Conservation (phyloP, 2,797 vertebrate genomes). For the Brachyrhaphis roseni region DNA sequence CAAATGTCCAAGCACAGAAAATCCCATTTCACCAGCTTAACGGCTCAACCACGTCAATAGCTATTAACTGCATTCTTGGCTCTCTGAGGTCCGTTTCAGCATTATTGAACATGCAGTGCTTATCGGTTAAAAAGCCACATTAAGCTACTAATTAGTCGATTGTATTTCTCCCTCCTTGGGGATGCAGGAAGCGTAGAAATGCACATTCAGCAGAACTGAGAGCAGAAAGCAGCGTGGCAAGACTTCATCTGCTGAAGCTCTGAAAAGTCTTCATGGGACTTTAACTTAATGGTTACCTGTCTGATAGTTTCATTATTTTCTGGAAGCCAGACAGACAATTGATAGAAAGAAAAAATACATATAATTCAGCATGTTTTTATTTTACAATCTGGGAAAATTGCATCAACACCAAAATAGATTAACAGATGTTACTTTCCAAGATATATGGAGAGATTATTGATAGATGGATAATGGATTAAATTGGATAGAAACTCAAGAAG, state of each 20-base stretch:
- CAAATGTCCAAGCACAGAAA: constrained; percentile 2
- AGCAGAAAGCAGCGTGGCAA: constrained; percentile 22
- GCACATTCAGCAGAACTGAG: constrained; percentile 30
- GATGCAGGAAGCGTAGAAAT: constrained; percentile 25
- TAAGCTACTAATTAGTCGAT: constrained; percentile 59
- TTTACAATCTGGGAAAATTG: too few species aligned
- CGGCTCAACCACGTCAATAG: constrained; percentile 20
- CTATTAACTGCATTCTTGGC: constrained; percentile 17
- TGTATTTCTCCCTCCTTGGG: constrained; percentile 42
- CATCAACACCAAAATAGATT: too few species aligned
- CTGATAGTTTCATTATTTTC: neutral
- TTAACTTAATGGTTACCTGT: neutral
- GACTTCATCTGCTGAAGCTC: constrained; percentile 10
- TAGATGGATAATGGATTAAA: too few species aligned
- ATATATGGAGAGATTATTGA: too few species aligned
- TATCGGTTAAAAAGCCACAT: constrained; percentile 57
- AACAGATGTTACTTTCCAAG: too few species aligned
- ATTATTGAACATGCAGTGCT: constrained; percentile 45
- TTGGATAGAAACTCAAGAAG: too few species aligned
- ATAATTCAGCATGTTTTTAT: too few species aligned
- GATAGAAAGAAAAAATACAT: too few species aligned
- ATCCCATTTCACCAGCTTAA: constrained; percentile 11
- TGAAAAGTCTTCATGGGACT: neutral
- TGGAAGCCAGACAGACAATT: neutral
- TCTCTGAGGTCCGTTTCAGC: constrained; percentile 30